These are phyloP conservation scores for Acrocephalus arundinaceus DNA, from an alignment of 2,113 vertebrate genomes.

Conservation along the genomic window DNA sequence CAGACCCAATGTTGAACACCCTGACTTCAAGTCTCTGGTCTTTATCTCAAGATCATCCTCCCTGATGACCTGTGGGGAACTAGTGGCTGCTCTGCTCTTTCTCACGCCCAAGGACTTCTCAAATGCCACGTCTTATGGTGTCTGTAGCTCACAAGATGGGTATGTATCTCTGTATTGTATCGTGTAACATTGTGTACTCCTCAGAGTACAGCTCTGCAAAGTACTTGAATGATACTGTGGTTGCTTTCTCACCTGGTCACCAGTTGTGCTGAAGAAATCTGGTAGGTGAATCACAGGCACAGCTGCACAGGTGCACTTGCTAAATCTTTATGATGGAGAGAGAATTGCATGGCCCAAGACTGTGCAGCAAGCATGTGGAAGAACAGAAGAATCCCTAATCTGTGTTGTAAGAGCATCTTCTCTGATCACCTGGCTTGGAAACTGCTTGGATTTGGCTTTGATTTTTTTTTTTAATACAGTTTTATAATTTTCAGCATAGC, in stretches of 20 bases:
- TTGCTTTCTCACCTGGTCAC: not conserved
- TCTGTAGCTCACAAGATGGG: not conserved
- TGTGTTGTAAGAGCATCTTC: not conserved
- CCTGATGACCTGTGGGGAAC: not conserved
- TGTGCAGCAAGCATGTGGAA: not conserved
- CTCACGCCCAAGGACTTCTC: not conserved
- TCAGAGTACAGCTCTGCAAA: not conserved
- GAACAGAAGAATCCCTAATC: not conserved
- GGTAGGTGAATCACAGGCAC: not conserved
- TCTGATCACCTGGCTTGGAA: not conserved
- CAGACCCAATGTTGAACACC: not conserved
- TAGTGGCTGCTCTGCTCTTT: not conserved
- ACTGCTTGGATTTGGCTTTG: not conserved
- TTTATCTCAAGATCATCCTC: not conserved
- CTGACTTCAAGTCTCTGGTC: not conserved
- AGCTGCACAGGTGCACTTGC: not conserved
- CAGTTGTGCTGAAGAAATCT: not conserved
- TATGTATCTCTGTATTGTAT: not conserved
- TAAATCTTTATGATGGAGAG: not conserved
- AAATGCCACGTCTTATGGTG: not conserved
- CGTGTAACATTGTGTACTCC: fast-evolving
- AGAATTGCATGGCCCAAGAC: not conserved
- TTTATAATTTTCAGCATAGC: not conserved
- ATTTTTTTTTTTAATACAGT: not conserved
- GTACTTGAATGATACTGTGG: not conserved